These are phyloP conservation scores for Blennius ocellaris DNA, from an alignment of 2,113 vertebrate species.

Conservation along the genomic window DNA sequence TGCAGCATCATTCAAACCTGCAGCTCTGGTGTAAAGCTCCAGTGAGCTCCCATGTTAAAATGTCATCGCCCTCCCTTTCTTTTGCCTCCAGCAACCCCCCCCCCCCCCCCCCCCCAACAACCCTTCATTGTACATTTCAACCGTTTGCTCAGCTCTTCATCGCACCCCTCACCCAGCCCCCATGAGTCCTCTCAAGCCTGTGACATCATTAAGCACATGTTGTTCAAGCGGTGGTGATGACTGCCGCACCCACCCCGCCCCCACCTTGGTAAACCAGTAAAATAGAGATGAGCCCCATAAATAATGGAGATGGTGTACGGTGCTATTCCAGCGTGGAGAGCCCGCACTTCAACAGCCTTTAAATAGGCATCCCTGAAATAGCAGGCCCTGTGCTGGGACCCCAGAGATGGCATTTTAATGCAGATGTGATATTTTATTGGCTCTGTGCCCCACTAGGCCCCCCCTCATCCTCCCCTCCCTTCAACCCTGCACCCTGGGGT, in stretches of 20 bases:
- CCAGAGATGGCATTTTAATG: constrained; percentile 81
- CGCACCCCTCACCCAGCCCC: constrained; percentile 28
- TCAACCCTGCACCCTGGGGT: constrained; percentile 26
- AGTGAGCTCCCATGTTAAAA: constrained; percentile 46
- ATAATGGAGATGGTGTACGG: constrained; percentile 85
- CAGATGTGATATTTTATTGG: constrained; percentile 80
- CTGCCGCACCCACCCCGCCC: constrained; percentile 56
- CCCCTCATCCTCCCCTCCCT: not conserved
- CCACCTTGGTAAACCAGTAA: constrained; percentile 82
- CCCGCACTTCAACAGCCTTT: constrained; percentile 80
- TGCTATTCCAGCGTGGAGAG: constrained; percentile 82
- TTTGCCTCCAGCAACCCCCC: constrained; percentile 13
- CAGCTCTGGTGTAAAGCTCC: constrained; percentile 49
- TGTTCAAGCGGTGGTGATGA: constrained; percentile 74
- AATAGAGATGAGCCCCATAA: constrained; percentile 83
- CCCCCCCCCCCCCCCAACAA: not conserved
- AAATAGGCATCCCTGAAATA: constrained; percentile 85
- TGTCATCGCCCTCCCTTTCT: constrained; percentile 41
- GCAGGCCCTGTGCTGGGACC: constrained; percentile 59
- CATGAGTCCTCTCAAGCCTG: constrained; percentile 56
- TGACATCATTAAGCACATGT: constrained; percentile 78
- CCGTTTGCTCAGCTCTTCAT: constrained; percentile 30
- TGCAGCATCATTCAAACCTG: constrained; percentile 50
- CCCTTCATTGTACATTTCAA: constrained; percentile 32
- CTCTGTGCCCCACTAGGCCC: constrained; percentile 20